phyloP scores from a whole-genome alignment of 1,140 invertebrate genomes.

The Rhopalosiphum padi region DNA sequence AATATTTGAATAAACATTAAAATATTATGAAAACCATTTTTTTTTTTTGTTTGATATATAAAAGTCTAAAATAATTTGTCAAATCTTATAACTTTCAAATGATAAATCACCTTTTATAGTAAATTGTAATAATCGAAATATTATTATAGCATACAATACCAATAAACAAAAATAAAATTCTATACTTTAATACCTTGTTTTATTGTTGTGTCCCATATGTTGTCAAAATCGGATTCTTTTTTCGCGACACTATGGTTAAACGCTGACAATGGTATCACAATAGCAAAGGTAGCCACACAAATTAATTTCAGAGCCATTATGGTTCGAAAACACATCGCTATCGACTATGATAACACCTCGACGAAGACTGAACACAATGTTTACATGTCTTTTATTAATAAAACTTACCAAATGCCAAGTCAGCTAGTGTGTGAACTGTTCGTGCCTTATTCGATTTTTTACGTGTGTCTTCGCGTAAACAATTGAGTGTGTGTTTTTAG shows the following conservation, averaged over 20 bases:
- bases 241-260: neutral
- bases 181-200: neutral
- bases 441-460: slow-evolving; percentile 12
- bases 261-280: neutral
- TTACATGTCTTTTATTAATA: slow-evolving; percentile 38
- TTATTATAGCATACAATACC: neutral
- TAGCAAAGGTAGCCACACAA: neutral
- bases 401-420: slow-evolving; percentile 16
- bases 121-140: neutral
- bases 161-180: neutral
- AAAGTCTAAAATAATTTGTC: neutral
- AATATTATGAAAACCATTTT: neutral
- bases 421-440: slow-evolving; percentile 42
- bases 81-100: neutral
- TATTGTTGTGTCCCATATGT: neutral
- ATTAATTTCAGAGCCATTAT: slow-evolving; percentile 1
- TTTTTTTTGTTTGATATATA: neutral
- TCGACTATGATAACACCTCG: neutral
- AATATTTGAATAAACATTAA: too few species aligned
- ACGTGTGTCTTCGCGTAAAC: neutral
- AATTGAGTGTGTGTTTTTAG: neutral
- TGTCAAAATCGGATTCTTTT: neutral
- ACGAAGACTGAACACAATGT: slow-evolving; percentile 19
- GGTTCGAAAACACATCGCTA: slow-evolving; percentile 5
- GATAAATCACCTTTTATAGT: neutral